Evolutionary conservation across 2,888 invertebrate genomes (phyloP), one percentile per base, ranked within the genome.

Genomic region (Brachyptera risi): DNA sequence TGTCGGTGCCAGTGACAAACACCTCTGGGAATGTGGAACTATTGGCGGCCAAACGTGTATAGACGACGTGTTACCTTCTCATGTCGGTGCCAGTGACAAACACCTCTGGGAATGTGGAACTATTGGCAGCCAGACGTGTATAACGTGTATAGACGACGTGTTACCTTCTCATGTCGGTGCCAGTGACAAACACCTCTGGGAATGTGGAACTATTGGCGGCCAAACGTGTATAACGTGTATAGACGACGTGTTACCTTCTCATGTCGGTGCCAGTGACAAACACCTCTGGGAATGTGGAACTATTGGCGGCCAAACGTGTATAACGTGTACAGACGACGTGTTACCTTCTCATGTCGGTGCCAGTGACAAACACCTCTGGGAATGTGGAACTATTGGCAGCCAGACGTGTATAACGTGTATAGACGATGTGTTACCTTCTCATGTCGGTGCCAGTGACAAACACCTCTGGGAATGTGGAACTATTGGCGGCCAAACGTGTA

Each of bases 81-180:
- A 42, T 23, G 57, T 60, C 44, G 26, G 57, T 44, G 56, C 90
- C 90, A 68, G 92, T 81, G 2, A 88, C 82, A 74, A 96, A 98
- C 3, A 97, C 92, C 76, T 98, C 96, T 0, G 95, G 94, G 75
- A 96, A 95, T 0, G 96, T 96, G 38, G 96, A 92, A 4, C 92
- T 91, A 74, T 94, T 94, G 13, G 98, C 96, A 0, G 97, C 96
- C 83, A 97, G n/a, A n/a, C n/a, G n/a, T n/a, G n/a, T n/a, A n/a
- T n/a, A n/a, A n/a, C n/a, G n/a, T n/a, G n/a, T n/a, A 11, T 35
- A n/a, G n/a, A n/a, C n/a, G n/a, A n/a, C n/a, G n/a, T 4, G n/a
- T 7, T 23, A 54, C 87, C 68, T 67, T 47, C 60, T n/a, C 27
- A 42, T 23, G 57, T 60, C 44, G 26, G 57, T 44, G 56, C 90